A percentile compares a stretch with the other conserved stretches of the same genome.
These are phyloP conservation scores for Zygaena filipendulae DNA, from an alignment of 2,888 invertebrate genomes.

Conservation along the genomic window DNA sequence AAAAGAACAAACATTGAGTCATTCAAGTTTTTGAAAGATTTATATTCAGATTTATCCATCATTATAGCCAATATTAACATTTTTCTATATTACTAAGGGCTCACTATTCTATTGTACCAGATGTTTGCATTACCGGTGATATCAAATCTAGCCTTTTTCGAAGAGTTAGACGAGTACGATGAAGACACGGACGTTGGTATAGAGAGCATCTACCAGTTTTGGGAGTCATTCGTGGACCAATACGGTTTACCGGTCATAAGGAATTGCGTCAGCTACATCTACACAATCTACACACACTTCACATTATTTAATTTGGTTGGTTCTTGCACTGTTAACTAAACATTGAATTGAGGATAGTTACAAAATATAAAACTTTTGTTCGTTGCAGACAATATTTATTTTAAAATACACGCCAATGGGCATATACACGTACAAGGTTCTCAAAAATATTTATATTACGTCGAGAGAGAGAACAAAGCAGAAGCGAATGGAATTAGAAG, in stretches of 20 bases:
- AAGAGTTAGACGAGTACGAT: constrained; percentile 14
- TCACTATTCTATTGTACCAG: too few species aligned
- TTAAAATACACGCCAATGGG: constrained; percentile 42
- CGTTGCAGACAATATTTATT: constrained; percentile 31
- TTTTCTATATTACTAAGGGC: too few species aligned
- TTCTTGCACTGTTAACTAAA: too few species aligned
- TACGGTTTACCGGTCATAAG: constrained; percentile 29
- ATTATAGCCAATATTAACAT: too few species aligned
- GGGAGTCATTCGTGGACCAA: constrained; percentile 26
- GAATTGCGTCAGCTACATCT: constrained; percentile 26
- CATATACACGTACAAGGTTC: constrained; percentile 36
- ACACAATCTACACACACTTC: constrained; percentile 29
- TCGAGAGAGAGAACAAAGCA: constrained; percentile 33
- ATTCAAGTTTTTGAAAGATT: too few species aligned
- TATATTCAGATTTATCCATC: too few species aligned
- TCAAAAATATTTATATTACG: constrained; percentile 31
- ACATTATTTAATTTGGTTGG: constrained; percentile 37
- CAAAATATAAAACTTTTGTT: too few species aligned
- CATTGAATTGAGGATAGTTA: too few species aligned
- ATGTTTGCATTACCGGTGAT: too few species aligned
- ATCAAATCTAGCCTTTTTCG: too few species aligned
- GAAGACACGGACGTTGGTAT: constrained; percentile 19
- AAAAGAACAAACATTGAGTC: too few species aligned
- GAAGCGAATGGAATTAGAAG: constrained; percentile 41
- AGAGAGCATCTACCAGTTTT: constrained; percentile 19